Base-by-base conservation (phyloP, 1,140 invertebrate genomes). In the Chionoecetes opilio region DNA sequence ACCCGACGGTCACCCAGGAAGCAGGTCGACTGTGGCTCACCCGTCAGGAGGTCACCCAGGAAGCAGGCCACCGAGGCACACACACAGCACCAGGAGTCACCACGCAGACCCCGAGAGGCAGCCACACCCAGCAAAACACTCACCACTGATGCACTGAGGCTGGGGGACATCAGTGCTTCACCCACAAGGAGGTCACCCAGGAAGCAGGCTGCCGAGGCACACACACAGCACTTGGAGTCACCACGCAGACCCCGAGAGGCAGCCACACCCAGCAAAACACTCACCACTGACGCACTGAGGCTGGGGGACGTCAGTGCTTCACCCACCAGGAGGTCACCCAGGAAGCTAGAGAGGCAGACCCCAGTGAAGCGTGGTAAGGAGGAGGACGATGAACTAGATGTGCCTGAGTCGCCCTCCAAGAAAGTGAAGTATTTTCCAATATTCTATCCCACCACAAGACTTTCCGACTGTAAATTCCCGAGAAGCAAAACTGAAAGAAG, bases 401-500 rank as follows among this genome's bases (percentile, higher is more conserved):
- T 34, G 26, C 85, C 32, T 34, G 88, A 90, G 29, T n/a, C 37
- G 26, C 31, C 63, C 1, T 46, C 87, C n/a, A 38, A 94, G 46
- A 35, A 82, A 31, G 53, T 46, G 0, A 91, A 94, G 41, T 63
- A 92, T 26, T 96, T 94, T 35, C 88, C 95, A 3, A 92, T 96
- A 32, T 96, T 96, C 41, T 93, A 96, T 46, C 95, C 95, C 21
- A 92, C 92, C 35, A 89, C 88, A 35, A 93, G 95, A 17, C 95
- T 87, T 9, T 84, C 93, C 8, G 93, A 94, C 11, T 75, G 90
- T 14, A 82, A 31, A 34, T 75, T 53, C 29, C 31, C 38, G 34
- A 46, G 21, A 63, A 91, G 38, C 17, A 90, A 95, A 11, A 38
- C 0, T 93, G 14, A 17, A 21, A 38, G 32, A 17, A 93, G 53